Percentiles rank a stretch among this genome's conserved stretches.
These are phyloP conservation scores for Uropsilus gracilis DNA, from an alignment of 2,113 vertebrate genomes.

Conservation along the genomic window DNA sequence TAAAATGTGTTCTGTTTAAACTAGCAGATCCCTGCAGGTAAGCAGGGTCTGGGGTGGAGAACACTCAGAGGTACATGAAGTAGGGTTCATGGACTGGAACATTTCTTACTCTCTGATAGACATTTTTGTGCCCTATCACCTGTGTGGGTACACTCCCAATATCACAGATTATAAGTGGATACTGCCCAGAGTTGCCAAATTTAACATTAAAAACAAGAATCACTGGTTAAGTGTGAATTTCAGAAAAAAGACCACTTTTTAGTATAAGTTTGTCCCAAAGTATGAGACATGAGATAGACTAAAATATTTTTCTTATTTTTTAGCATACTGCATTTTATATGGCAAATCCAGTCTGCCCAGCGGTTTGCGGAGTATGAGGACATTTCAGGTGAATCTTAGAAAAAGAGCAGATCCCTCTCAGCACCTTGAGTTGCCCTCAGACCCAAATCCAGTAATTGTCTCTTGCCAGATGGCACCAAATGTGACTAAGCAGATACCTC, in stretches of 20 bases:
- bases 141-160: background rate
- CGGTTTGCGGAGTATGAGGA: background rate
- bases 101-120: background rate
- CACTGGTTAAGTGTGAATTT: background rate
- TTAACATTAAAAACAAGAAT: background rate
- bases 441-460: slow-evolving; percentile 41
- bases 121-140: background rate
- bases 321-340: background rate
- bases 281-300: background rate
- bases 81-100: background rate
- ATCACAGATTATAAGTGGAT: background rate
- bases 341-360: background rate
- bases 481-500: slow-evolving; percentile 55
- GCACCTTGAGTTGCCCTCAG: slow-evolving; percentile 52
- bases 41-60: background rate
- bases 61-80: background rate
- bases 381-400: background rate
- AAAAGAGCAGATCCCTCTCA: background rate
- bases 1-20: background rate
- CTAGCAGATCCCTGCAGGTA: background rate
- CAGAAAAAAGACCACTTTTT: background rate
- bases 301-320: background rate
- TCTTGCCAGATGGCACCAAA: slow-evolving; percentile 53
- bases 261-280: background rate
- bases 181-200: background rate